phyloP scores from a whole-genome alignment of 1,140 invertebrate species.

The Littorina saxatilis region DNA sequence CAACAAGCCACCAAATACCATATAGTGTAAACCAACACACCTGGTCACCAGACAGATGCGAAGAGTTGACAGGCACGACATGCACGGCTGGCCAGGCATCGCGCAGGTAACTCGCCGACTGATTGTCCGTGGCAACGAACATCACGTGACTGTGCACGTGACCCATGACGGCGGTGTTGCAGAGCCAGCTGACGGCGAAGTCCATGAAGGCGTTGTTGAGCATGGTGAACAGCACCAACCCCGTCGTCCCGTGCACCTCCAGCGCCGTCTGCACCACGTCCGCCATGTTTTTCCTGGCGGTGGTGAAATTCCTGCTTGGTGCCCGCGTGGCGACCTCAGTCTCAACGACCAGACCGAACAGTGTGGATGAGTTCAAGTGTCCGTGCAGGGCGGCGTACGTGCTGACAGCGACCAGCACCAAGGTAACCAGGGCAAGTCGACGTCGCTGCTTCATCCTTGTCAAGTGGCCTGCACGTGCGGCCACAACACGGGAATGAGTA shows the following conservation, averaged over 20 bases:
- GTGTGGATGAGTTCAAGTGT: too few species aligned
- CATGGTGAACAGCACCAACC: slow-evolving; percentile 56
- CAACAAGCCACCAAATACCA: too few species aligned
- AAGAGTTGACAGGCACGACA: slow-evolving; percentile 34
- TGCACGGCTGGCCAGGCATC: slow-evolving; percentile 56
- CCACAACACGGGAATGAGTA: too few species aligned
- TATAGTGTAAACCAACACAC: too few species aligned
- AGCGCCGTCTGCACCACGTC: slow-evolving; percentile 42
- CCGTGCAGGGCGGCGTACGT: too few species aligned
- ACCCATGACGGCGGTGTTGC: slow-evolving; percentile 61
- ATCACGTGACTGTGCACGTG: slow-evolving; percentile 57
- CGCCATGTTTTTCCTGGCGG: neutral
- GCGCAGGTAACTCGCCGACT: slow-evolving; percentile 46
- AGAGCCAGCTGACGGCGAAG: slow-evolving; percentile 66
- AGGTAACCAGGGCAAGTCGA: too few species aligned
- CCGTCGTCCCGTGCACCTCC: neutral
- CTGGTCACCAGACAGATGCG: neutral
- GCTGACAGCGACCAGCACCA: too few species aligned
- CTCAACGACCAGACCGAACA: too few species aligned
- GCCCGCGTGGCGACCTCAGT: too few species aligned
- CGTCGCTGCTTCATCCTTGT: too few species aligned
- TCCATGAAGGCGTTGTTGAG: slow-evolving; percentile 63
- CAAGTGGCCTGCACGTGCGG: too few species aligned
- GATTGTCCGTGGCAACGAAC: slow-evolving; percentile 55
- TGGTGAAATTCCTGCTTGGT: too few species aligned